phyloP scores from a whole-genome alignment of 2,113 vertebrate species.

The Ammodytes marinus region DNA sequence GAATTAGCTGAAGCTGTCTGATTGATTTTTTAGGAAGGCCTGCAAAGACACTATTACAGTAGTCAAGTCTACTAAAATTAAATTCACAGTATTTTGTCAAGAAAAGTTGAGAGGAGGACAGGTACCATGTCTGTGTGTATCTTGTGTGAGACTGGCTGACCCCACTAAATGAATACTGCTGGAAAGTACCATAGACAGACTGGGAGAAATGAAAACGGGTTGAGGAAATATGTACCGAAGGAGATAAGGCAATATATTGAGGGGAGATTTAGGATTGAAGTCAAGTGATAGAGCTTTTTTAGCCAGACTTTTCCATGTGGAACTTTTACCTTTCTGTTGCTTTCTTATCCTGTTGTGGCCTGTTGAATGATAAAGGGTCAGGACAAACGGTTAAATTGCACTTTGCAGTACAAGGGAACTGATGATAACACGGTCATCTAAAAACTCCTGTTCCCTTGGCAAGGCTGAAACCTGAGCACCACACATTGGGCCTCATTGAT shows the following conservation, averaged over 20 bases:
- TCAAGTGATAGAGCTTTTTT: background rate
- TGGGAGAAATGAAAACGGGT: conserved; percentile 22
- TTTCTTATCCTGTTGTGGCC: conserved; percentile 48
- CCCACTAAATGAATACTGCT: conserved; percentile 52
- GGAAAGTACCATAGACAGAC: conserved; percentile 17
- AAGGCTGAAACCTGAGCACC: background rate
- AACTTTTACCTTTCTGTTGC: conserved; percentile 38
- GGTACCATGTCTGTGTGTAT: conserved; percentile 21
- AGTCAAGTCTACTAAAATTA: too few species aligned
- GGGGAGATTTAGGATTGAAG: conserved; percentile 28
- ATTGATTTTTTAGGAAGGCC: too few species aligned
- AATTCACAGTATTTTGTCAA: conserved; percentile 49
- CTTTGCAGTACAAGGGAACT: background rate
- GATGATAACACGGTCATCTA: conserved; percentile 31
- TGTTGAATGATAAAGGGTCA: conserved; percentile 47
- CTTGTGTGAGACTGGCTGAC: conserved; percentile 27
- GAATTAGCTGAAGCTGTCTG: too few species aligned
- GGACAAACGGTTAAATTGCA: conserved; percentile 53
- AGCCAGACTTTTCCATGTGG: conserved; percentile 42
- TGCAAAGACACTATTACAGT: too few species aligned
- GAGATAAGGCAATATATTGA: conserved; percentile 3
- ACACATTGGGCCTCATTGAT: background rate
- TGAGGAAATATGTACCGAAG: conserved; percentile 8
- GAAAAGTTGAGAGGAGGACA: conserved; percentile 23
- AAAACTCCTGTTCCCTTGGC: background rate